Percentiles rank a stretch among this genome's conserved stretches.
phyloP scores from a whole-genome alignment of 2,797 vertebrate genomes.

The Limnodromus scolopaceus region DNA sequence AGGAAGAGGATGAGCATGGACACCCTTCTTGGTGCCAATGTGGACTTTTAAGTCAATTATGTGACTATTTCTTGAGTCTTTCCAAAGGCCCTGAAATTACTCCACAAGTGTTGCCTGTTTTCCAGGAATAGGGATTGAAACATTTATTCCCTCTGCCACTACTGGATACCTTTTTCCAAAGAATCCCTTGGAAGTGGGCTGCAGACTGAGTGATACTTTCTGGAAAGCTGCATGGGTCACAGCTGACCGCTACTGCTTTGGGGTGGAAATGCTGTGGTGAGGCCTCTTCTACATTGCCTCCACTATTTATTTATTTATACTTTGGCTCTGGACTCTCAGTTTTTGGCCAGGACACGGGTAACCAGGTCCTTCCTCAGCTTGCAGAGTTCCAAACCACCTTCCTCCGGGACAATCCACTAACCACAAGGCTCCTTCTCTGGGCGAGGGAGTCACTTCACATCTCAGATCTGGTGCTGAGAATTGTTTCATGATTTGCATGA shows the following conservation, averaged over 20 bases:
- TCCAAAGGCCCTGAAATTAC: background rate
- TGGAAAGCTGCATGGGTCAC: background rate
- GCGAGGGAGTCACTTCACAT: fast-evolving
- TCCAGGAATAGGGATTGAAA: background rate
- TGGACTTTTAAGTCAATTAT: background rate
- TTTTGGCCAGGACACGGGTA: background rate
- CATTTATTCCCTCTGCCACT: background rate
- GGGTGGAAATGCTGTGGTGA: background rate
- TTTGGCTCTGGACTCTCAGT: background rate
- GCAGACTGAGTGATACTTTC: background rate
- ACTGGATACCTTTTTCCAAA: background rate
- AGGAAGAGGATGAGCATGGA: background rate
- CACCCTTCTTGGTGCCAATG: background rate
- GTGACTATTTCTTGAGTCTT: background rate
- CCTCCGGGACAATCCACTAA: background rate
- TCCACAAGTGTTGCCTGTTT: background rate
- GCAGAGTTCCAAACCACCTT: background rate
- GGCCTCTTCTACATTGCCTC: background rate
- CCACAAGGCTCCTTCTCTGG: background rate
- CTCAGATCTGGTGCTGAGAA: background rate
- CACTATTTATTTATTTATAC: background rate
- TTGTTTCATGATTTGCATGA: background rate
- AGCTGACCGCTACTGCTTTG: background rate
- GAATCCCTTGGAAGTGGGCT: background rate
- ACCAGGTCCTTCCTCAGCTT: background rate